Evolutionary conservation across 2,888 invertebrate genomes (phyloP), one percentile per base, ranked within the genome.

Genomic region (Electrophaes corylata): DNA sequence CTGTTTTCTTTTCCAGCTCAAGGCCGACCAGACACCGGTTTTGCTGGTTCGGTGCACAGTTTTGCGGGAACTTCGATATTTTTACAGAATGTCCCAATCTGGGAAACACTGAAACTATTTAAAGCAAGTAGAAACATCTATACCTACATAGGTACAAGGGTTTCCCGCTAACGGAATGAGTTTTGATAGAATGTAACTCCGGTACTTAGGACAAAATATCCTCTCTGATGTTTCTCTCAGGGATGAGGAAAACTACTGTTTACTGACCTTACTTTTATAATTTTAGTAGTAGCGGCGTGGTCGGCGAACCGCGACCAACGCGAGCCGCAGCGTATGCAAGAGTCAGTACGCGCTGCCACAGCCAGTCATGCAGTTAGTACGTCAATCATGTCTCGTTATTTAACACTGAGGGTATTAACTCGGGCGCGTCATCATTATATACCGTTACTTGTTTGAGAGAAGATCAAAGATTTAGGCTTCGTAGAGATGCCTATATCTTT

Each of bases 211-310:
- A n/a, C n/a, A n/a, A 23, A 23, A 5, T 35, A 35, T 35, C 33
- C 33, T 35, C n/a, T 35, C 1, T 12, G n/a, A n/a, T 35, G 33
- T 35, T n/a, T n/a, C n/a, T n/a, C n/a, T n/a, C n/a, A n/a, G n/a
- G n/a, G n/a, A n/a, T n/a, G n/a, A n/a, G n/a, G 12, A n/a, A 40
- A 29, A 3, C 4, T 10, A 29, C 12, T 40, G 40, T 49, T 50
- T 6, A 20, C 18, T 12, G 46, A 46, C 47, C 47, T 47, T 35
- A 37, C 26, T 14, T 29, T 1, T 29, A 31, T 31, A 37, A 35
- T 37, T 37, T 43, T 35, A 26, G 29, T 19, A 31, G 45, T 33
- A 49, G 57, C 44, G 44, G 44, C 20, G n/a, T 26, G 19, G 18
- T 11, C 41, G 19, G 11, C 33, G 47, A 40, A 26, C 14, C 31